Conservation (phyloP, 1,140 invertebrate genomes). For the Dendrolimus punctatus region DNA sequence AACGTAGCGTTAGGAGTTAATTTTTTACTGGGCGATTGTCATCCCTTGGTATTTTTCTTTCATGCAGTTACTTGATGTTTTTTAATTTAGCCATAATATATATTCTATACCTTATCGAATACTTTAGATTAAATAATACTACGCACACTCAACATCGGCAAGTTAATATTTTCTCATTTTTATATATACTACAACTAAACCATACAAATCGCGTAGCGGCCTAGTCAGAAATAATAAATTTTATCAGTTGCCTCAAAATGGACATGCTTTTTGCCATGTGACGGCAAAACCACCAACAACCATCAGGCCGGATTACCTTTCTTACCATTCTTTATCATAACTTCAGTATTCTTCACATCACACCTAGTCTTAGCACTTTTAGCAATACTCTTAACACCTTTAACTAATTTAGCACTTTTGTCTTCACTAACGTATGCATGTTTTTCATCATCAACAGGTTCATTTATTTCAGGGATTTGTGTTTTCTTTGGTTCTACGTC, state of each 20-base stretch:
- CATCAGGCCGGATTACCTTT: conserved; percentile 45
- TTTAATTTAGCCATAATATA: too few species aligned
- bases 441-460: conserved; percentile 34
- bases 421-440: background rate
- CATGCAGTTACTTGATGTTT: too few species aligned
- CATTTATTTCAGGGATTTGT: conserved; percentile 54
- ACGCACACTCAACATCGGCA: too few species aligned
- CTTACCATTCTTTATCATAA: conserved; percentile 15
- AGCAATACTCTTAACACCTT: conserved; percentile 9
- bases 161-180: background rate
- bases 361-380: conserved; percentile 4
- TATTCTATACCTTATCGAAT: too few species aligned
- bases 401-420: conserved; percentile 13
- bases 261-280: conserved; percentile 54
- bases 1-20: too few species aligned
- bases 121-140: too few species aligned
- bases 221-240: conserved; percentile 50
- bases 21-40: too few species aligned
- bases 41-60: too few species aligned
- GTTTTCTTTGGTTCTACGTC: conserved; percentile 26
- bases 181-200: background rate
- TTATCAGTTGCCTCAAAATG: conserved; percentile 52
- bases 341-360: conserved; percentile 12
- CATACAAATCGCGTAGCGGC: background rate
- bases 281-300: conserved; percentile 53